Base-by-base conservation (phyloP, 2,113 vertebrate genomes). In the Zingel zingel region DNA sequence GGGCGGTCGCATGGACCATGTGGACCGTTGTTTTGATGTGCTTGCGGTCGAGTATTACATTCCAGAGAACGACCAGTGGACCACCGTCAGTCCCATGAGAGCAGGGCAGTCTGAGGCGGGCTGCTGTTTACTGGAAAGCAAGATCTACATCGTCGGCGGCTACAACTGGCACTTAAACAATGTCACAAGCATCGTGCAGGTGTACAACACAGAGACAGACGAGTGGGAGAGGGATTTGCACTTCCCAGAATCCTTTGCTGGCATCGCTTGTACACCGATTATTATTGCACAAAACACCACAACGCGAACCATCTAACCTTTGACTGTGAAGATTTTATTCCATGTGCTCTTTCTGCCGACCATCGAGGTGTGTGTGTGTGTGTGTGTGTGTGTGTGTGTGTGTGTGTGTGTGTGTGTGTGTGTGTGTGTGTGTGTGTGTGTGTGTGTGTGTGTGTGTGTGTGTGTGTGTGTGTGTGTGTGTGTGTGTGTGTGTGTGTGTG, bases 141-240 rank as follows among this genome's bases (percentile, higher is more conserved):
- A 97, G 92, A 99, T 99, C 88, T 99, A 97, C 76, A 89, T 99
- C 0, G 95, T 99, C 0, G 98, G 98, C 0, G 98, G 98, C 10
- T 99, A 99, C 95, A 99, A 98, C 64, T 99, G 98, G 98, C 97
- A 98, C 65, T 95, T 99, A 33, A 99, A 99, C 94, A 99, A 99
- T 0, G 98, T 99, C 0, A 99, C 98, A 0, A 98, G 98, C 94
- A 96, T 99, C 0, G 97, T 99, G 75, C 98, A 99, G 91, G 98
- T 99, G 48, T 99, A 99, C 68, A 99, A 99, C 95, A 97, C 96
- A 0, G 97, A 98, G 70, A 97, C 96, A 0, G 98, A 99, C 0
- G 97, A 99, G 83, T 99, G 98, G 98, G 98, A 99, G 86, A 95
- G 98, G 13, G 98, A 99, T 92, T 81, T 99, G n/a, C 98, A 99